Percentiles rank a stretch among this genome's conserved stretches.
Evolutionary conservation across 2,888 invertebrate genomes (phyloP).

Genomic region (Autographa pulchrina): DNA sequence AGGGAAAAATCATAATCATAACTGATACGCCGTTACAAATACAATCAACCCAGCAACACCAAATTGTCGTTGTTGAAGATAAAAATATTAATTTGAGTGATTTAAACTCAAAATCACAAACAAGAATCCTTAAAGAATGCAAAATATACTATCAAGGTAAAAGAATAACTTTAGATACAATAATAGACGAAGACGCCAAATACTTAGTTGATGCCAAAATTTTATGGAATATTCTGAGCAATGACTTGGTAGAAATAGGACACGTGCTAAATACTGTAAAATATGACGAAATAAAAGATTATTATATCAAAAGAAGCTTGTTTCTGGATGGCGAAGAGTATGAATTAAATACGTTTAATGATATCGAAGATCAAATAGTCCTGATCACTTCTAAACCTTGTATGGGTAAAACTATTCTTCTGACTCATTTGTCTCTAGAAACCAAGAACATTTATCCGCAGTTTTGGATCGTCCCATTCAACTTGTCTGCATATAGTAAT

Average conservation of each 20-base stretch:
- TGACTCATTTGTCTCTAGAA: constrained; percentile 64
- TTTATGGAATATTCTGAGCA: constrained; percentile 58
- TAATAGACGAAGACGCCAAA: constrained; percentile 57
- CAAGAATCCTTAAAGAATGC: constrained; percentile 51
- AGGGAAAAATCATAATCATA: constrained; percentile 58
- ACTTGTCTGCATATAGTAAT: constrained; percentile 58
- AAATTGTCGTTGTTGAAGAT: constrained; percentile 49
- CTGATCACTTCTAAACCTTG: constrained; percentile 62
- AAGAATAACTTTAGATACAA: constrained; percentile 47
- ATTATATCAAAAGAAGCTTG: constrained; percentile 60
- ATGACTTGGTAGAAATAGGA: constrained; percentile 64
- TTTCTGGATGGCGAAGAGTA: constrained; percentile 39
- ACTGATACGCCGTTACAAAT: constrained; percentile 50
- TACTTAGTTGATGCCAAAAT: constrained; percentile 56
- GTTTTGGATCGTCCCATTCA: constrained; percentile 65
- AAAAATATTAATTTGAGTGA: constrained; percentile 50
- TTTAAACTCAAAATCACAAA: constrained; percentile 56
- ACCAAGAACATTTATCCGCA: constrained; percentile 58
- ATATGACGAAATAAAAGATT: constrained; percentile 62
- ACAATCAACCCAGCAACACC: constrained; percentile 27
- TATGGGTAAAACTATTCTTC: constrained; percentile 65
- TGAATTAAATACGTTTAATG: constrained; percentile 58
- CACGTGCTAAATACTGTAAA: constrained; percentile 48
- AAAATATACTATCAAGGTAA: constrained; percentile 62
- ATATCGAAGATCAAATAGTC: constrained; percentile 59